Conservation (phyloP, 2,113 vertebrate genomes). For the Syngnathoides biaculeatus region DNA sequence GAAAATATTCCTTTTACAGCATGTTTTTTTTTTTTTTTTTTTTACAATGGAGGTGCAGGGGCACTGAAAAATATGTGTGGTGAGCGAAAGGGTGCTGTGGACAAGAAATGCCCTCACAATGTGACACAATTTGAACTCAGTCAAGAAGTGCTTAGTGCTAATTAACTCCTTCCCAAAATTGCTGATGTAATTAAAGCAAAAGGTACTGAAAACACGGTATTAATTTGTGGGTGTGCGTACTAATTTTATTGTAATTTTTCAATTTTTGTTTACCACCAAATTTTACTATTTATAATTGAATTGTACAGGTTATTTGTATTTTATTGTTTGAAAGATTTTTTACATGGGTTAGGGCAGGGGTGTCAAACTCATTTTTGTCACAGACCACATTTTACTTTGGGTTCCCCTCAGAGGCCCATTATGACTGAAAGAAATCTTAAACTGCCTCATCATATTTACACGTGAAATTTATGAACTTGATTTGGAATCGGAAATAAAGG, state of each 20-base stretch:
- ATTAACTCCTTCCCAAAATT: neutral
- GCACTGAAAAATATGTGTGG: neutral
- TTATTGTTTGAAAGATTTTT: neutral
- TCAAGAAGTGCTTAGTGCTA: no score
- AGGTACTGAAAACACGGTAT: neutral
- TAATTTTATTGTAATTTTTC: neutral
- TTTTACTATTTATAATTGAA: neutral
- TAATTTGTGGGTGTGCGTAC: neutral
- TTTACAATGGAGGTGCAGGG: no score
- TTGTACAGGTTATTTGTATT: neutral
- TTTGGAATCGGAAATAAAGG: no score
- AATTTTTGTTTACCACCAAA: neutral
- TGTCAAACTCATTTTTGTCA: no score
- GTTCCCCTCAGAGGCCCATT: no score
- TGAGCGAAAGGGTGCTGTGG: neutral
- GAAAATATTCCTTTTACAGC: neutral
- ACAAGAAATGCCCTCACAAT: neutral
- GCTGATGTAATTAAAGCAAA: neutral
- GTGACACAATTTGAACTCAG: neutral
- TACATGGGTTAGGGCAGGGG: neutral
- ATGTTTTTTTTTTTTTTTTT: neutral
- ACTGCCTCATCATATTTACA: no score
- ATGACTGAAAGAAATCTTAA: no score
- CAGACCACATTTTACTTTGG: no score
- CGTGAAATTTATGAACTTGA: no score